These are phyloP conservation scores for Bucco capensis DNA, from an alignment of 2,113 vertebrate species.

Conservation along the genomic window DNA sequence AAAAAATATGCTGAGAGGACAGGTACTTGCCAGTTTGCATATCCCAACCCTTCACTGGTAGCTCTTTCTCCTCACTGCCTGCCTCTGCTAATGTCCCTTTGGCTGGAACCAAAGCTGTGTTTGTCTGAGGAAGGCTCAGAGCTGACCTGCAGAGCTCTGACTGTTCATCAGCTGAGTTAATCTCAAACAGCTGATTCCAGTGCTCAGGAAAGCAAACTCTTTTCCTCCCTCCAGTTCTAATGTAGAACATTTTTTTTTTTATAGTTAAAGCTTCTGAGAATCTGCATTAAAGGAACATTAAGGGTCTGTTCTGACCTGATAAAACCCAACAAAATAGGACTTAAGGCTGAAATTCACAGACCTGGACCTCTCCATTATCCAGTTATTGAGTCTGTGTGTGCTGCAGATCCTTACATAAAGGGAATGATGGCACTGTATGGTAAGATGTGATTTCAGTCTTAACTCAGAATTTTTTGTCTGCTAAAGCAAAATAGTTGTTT, in stretches of 20 bases:
- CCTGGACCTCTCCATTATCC: not conserved
- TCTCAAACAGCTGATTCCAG: not conserved
- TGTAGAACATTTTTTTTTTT: not conserved
- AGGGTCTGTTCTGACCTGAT: not conserved
- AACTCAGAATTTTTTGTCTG: not conserved
- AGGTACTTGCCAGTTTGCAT: not conserved
- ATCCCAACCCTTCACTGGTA: not conserved
- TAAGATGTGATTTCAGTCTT: not conserved
- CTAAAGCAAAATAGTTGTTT: not conserved
- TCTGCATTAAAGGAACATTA: not conserved
- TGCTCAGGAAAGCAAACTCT: not conserved
- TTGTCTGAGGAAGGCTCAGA: not conserved
- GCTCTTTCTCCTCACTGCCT: not conserved
- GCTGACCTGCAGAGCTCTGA: not conserved
- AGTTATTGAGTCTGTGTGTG: not conserved
- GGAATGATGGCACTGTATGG: not conserved
- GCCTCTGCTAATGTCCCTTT: not conserved
- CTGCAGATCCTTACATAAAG: not conserved
- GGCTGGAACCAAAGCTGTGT: accelerated
- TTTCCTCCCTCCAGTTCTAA: not conserved
- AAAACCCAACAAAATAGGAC: not conserved
- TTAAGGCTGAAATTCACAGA: not conserved
- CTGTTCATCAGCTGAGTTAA: not conserved
- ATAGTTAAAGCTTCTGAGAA: not conserved
- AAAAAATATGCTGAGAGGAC: not conserved